Percentiles rank a stretch among this genome's conserved stretches.
These are phyloP conservation scores for Aselliscus stoliczkanus DNA, from an alignment of 2,797 vertebrate species.

Conservation along the genomic window DNA sequence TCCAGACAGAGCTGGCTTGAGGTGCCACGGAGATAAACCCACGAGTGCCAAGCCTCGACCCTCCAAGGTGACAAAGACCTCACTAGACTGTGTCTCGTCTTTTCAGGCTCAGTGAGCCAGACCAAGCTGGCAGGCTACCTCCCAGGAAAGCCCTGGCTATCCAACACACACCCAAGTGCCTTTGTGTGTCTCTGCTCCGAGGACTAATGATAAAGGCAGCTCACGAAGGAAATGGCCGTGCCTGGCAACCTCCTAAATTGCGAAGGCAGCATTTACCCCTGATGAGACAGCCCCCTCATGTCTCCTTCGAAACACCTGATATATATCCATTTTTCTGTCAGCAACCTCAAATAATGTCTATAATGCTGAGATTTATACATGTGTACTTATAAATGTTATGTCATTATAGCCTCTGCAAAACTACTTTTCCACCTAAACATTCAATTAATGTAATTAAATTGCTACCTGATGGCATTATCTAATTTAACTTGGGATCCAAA, in stretches of 20 bases:
- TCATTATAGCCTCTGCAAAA: conserved; percentile 79
- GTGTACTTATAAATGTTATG: conserved; percentile 76
- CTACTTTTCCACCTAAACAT: conserved; percentile 80
- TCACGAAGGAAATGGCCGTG: not conserved
- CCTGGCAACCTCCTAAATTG: not conserved
- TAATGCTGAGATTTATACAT: conserved; percentile 74
- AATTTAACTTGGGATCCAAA: conserved; percentile 81
- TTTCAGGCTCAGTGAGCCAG: not conserved
- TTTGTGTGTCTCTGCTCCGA: not conserved
- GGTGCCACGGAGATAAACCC: not conserved
- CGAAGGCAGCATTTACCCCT: not conserved
- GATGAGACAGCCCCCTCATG: not conserved
- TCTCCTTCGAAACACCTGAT: conserved; percentile 47
- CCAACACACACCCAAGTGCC: not conserved
- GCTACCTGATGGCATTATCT: conserved; percentile 84
- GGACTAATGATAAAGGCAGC: not conserved
- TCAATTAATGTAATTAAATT: conserved; percentile 87
- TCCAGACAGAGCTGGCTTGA: not conserved
- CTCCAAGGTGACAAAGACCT: conserved; percentile 27
- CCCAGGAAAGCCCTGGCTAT: conserved; percentile 14
- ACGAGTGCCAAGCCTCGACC: not conserved
- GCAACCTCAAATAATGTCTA: conserved; percentile 70
- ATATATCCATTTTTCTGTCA: conserved; percentile 64
- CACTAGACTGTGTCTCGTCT: not conserved
- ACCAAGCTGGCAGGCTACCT: not conserved